Evolutionary conservation across 2,113 vertebrate genomes (phyloP), one percentile per base, ranked within the genome.

Genomic region (Cebidichthys violaceus): DNA sequence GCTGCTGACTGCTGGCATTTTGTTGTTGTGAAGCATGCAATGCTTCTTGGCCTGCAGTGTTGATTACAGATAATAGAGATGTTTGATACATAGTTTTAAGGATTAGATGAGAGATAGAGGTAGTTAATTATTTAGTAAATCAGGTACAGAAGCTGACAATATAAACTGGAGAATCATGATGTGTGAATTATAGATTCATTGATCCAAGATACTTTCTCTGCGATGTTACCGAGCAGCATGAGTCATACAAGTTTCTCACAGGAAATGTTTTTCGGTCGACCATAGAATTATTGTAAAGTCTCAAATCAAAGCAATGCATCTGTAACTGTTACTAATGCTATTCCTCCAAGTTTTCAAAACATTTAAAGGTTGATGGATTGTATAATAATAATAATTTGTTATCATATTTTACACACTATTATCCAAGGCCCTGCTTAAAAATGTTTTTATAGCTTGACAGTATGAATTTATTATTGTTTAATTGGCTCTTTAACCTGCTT

Each of bases 1-100:
- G 65, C 74, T 33, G 65, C 74, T 74, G 78, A 72, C 59, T 82
- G 50, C 60, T 81, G 41, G 31, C 64, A 41, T 47, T 73, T 27
- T 83, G 70, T 24, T 52, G 50, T 62, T 80, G 50, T 62, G 59
- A 76, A 18, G 33, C 27, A 68, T 59, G 68, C 22, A 0, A 35
- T n/a, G n/a, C 22, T 47, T 60, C 17, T 70, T 54, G 24, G 35
- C 69, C n/a, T 3, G 52, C 14, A n/a, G 18, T 54, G n/a, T 14
- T 79, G 27, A 33, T 29, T 14, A 17, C 43, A 67, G 57, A 77
- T 77, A 24, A 74, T 65, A 31, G 31, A 50, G 7, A 3, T 60
- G 13, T 61, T 31, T 15, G n/a, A 75, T 54, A 14, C 6, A n/a
- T n/a, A 10, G 43, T 61, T 79, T 47, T 59, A 8, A 15, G 55